These are phyloP conservation scores for Equus przewalskii DNA, from an alignment of 2,113 vertebrate species.

Conservation along the genomic window DNA sequence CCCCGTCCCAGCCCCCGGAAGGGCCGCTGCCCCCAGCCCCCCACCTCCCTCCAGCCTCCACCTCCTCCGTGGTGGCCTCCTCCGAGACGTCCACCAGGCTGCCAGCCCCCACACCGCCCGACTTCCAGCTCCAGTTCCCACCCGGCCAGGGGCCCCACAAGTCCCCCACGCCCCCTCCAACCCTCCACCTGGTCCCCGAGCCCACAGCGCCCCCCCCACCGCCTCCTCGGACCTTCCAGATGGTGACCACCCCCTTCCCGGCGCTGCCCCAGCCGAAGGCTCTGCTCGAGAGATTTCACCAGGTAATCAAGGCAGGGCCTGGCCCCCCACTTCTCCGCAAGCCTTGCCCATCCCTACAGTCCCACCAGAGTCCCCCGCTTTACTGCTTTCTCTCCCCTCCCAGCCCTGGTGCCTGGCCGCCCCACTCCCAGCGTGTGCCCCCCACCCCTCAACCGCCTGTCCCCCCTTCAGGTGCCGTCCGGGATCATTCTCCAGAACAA, in stretches of 20 bases:
- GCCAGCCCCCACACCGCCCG: constrained; percentile 73
- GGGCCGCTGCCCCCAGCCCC: constrained; percentile 59
- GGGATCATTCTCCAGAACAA: constrained; percentile 90
- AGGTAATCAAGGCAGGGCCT: constrained; percentile 87
- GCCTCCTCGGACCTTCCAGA: constrained; percentile 90
- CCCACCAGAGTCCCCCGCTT: not conserved
- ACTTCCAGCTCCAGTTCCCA: constrained; percentile 90
- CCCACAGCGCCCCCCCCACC: constrained; percentile 78
- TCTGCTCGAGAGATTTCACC: constrained; percentile 94
- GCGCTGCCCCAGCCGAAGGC: constrained; percentile 92
- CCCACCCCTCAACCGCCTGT: constrained; percentile 25
- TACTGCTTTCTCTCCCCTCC: not conserved
- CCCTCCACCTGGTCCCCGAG: constrained; percentile 89
- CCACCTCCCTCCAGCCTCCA: constrained; percentile 61
- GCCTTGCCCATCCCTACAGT: rapidly evolving
- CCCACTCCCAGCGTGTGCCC: not conserved
- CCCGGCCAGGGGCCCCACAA: constrained; percentile 84
- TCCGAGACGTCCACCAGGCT: constrained; percentile 54
- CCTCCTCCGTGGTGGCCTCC: constrained; percentile 64
- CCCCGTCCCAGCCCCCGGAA: constrained; percentile 70
- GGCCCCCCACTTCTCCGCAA: rapidly evolving
- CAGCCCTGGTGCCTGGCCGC: not conserved
- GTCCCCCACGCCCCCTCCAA: constrained; percentile 87
- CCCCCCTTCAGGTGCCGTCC: constrained; percentile 90
- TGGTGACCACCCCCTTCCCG: constrained; percentile 91